phyloP scores from a whole-genome alignment of 2,797 vertebrate species.

The Eidolon dupreanum region DNA sequence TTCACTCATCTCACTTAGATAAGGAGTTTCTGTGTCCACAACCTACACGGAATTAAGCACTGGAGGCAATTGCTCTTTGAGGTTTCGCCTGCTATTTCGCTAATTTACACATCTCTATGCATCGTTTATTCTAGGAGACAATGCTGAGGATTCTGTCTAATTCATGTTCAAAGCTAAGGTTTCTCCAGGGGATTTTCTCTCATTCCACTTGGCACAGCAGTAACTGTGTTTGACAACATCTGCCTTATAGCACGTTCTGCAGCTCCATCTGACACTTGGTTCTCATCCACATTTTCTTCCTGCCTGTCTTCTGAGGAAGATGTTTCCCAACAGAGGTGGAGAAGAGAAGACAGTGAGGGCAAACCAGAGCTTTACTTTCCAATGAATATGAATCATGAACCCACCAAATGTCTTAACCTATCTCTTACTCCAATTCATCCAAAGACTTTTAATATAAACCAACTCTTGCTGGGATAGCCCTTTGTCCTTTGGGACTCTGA shows the following conservation, averaged over 20 bases:
- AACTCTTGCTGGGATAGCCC: background rate
- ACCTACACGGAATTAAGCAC: conserved; percentile 8
- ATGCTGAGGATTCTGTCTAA: background rate
- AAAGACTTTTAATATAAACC: background rate
- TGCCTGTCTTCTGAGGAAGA: background rate
- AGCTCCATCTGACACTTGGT: background rate
- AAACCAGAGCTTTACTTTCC: background rate
- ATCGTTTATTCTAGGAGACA: conserved; percentile 33
- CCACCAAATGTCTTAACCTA: background rate
- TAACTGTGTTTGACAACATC: conserved; percentile 54
- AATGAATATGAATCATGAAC: background rate
- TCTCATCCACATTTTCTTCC: background rate
- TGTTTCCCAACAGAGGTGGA: background rate
- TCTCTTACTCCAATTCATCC: background rate
- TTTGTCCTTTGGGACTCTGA: background rate
- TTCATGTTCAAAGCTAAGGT: background rate
- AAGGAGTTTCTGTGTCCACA: background rate
- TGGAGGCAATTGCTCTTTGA: background rate
- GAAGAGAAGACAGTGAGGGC: background rate
- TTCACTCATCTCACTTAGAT: conserved; percentile 25
- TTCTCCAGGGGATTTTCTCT: conserved; percentile 43
- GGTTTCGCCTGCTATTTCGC: background rate
- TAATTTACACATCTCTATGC: background rate
- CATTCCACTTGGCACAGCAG: conserved; percentile 14
- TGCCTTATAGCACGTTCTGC: background rate